Conservation (phyloP, 2,113 vertebrate species). For the Tylochromis polylepis region DNA sequence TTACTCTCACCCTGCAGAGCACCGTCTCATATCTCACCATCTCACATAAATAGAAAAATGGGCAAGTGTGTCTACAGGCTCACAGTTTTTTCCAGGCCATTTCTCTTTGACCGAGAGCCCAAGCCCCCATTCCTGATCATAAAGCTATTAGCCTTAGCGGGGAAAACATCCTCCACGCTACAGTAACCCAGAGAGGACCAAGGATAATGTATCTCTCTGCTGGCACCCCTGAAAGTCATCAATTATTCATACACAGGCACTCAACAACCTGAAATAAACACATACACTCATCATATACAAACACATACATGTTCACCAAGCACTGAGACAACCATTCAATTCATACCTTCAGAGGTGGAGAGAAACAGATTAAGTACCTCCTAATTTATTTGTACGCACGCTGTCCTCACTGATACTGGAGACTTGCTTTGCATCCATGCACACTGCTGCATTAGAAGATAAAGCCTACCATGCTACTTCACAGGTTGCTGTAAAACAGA, state of each 20-base stretch:
- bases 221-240: constrained; percentile 45
- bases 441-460: neutral
- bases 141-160: constrained; percentile 26
- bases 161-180: constrained; percentile 45
- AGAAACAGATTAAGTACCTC: neutral
- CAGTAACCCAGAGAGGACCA: constrained; percentile 32
- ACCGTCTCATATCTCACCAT: neutral
- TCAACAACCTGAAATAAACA: constrained; percentile 49
- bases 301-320: neutral
- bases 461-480: accelerated
- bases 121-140: neutral
- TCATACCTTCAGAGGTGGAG: neutral
- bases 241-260: constrained; percentile 64
- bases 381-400: neutral
- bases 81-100: constrained; percentile 29
- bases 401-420: neutral
- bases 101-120: constrained; percentile 24
- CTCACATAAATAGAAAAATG: neutral
- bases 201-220: constrained; percentile 47
- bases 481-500: neutral
- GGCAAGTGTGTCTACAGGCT: neutral
- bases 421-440: neutral
- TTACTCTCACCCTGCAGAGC: neutral
- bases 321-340: neutral
- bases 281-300: constrained; percentile 14